Percentiles rank a stretch among this genome's conserved stretches.
These are phyloP conservation scores for Trachymyrmex septentrionalis DNA, from an alignment of 1,140 invertebrate genomes.

Conservation along the genomic window DNA sequence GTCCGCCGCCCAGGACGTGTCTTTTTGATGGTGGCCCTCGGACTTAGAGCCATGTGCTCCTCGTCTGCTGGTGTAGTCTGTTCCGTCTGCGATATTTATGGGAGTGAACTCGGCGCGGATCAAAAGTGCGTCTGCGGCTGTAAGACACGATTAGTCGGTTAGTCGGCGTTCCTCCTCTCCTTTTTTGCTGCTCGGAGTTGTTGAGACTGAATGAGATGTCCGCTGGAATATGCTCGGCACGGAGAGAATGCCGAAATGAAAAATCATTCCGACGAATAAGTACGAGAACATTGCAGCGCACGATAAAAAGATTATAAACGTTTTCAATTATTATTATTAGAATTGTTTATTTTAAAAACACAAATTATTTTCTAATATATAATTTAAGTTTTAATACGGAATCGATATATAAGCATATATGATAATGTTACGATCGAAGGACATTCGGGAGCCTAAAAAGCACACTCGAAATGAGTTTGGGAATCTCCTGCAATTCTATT, in stretches of 20 bases:
- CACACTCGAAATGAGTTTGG: no score
- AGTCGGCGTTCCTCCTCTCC: not conserved
- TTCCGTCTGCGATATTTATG: slow-evolving; percentile 64
- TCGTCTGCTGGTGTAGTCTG: slow-evolving; percentile 51
- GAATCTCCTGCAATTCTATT: no score
- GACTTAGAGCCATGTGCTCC: slow-evolving; percentile 68
- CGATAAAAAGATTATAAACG: not conserved
- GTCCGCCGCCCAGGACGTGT: slow-evolving; percentile 72
- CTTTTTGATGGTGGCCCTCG: slow-evolving; percentile 70
- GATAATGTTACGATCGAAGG: no score
- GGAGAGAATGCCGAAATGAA: not conserved
- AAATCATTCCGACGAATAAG: slow-evolving; percentile 13
- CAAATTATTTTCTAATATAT: no score
- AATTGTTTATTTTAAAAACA: not conserved
- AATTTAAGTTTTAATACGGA: no score
- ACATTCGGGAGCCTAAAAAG: no score
- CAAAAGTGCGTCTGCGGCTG: slow-evolving; percentile 55
- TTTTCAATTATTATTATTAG: slow-evolving; percentile 20
- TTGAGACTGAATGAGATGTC: slow-evolving; percentile 16
- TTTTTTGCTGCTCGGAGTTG: slow-evolving; percentile 17
- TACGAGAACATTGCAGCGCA: not conserved
- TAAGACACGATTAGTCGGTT: slow-evolving; percentile 62
- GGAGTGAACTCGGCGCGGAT: slow-evolving; percentile 66
- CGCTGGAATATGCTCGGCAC: not conserved
- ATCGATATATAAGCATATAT: no score